Conservation (phyloP, 2,888 invertebrate genomes). For the Dicranocentrus wangi region DNA sequence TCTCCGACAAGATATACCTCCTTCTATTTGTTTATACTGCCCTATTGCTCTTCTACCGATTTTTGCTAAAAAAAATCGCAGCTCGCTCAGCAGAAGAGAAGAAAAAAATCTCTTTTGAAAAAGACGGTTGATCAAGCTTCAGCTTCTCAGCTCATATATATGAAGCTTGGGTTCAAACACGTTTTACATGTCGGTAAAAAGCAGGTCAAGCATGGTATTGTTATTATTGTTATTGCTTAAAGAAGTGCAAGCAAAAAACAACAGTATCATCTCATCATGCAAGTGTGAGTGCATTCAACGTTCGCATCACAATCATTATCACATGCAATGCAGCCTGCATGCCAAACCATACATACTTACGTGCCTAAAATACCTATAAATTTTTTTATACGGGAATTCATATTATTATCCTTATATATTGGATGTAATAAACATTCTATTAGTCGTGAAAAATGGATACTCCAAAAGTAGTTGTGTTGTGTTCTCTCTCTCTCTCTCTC, state of each 20-base stretch:
- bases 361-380: no score
- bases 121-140: constrained; percentile 25
- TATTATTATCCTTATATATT: no score
- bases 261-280: constrained; percentile 13
- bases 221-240: constrained; percentile 42
- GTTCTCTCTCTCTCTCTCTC: constrained; percentile 7
- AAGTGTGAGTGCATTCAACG: not conserved
- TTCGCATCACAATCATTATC: constrained; percentile 8
- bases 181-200: constrained; percentile 64
- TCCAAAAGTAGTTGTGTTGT: no score
- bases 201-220: constrained; percentile 65
- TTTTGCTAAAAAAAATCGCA: constrained; percentile 19
- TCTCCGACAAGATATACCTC: constrained; percentile 1
- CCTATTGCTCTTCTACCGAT: constrained; percentile 42
- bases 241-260: constrained; percentile 35
- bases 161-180: constrained; percentile 49
- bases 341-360: no score
- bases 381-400: no score
- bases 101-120: constrained; percentile 12
- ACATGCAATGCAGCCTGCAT: constrained; percentile 1
- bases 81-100: not conserved
- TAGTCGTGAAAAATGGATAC: no score
- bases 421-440: no score
- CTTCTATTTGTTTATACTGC: not conserved
- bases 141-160: constrained; percentile 14